These are phyloP conservation scores for Gallirallus australis DNA, from an alignment of 2,797 vertebrate genomes.

Conservation along the genomic window DNA sequence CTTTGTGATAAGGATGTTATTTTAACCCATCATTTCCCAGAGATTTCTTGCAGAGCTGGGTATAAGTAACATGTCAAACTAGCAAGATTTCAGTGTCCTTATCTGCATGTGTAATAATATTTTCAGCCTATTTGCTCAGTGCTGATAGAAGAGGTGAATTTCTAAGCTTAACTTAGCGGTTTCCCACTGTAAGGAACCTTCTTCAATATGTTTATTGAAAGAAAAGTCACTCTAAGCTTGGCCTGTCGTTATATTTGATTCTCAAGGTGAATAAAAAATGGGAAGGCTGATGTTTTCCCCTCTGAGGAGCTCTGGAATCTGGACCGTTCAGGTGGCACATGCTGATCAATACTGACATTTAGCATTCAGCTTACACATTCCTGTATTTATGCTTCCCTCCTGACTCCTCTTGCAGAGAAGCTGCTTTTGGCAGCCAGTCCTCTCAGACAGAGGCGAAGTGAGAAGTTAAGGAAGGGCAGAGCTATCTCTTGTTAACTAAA, in stretches of 20 bases:
- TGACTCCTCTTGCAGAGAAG: not conserved
- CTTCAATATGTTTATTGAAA: not conserved
- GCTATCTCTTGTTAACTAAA: not conserved
- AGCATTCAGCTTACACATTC: not conserved
- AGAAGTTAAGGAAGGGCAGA: not conserved
- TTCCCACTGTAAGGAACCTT: not conserved
- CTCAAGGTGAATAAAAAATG: not conserved
- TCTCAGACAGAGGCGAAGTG: not conserved
- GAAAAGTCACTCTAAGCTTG: not conserved
- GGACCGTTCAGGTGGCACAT: not conserved
- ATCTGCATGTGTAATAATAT: not conserved
- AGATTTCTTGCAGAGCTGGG: not conserved
- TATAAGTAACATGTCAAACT: not conserved
- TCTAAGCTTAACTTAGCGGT: not conserved
- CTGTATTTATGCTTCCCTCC: not conserved
- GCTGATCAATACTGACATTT: not conserved
- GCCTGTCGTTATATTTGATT: not conserved
- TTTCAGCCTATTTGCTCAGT: not conserved
- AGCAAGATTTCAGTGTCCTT: not conserved
- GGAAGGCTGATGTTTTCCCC: not conserved
- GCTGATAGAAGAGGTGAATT: slow-evolving; percentile 2
- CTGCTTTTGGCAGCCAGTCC: not conserved
- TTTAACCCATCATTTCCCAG: slow-evolving; percentile 38
- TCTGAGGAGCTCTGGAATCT: not conserved
- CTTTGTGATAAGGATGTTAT: not conserved